Evolutionary conservation across 2,113 vertebrate genomes (phyloP).

Genomic region (Hippocampus mohnikei): DNA sequence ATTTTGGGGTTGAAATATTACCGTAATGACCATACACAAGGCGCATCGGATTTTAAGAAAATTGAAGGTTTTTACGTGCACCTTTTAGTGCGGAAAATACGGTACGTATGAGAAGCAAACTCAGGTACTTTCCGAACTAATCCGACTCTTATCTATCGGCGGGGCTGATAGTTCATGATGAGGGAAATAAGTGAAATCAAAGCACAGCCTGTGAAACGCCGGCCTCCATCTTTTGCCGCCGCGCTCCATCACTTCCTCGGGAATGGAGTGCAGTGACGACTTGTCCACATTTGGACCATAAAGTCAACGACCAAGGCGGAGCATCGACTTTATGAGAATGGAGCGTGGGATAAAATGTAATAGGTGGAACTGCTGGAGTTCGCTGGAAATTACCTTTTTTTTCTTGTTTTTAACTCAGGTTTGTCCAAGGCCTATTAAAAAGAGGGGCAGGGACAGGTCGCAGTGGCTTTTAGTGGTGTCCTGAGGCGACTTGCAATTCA

Average conservation of each 20-base stretch:
- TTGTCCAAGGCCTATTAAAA: neutral
- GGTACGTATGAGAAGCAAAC: neutral
- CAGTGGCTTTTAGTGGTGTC: neutral
- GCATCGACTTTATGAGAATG: constrained; percentile 10
- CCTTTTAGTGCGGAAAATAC: too few species aligned
- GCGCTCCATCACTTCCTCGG: constrained; percentile 3
- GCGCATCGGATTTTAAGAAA: too few species aligned
- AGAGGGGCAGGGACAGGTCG: neutral
- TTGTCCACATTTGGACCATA: neutral
- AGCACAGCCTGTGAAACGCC: neutral
- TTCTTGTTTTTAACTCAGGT: neutral
- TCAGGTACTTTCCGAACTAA: constrained; percentile 3
- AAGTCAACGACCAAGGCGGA: constrained; percentile 9
- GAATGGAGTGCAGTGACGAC: neutral
- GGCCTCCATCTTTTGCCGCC: neutral
- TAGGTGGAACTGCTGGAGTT: constrained; percentile 4
- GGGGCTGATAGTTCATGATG: neutral
- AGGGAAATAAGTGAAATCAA: constrained; percentile 6
- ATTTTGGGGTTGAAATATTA: too few species aligned
- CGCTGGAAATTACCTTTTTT: neutral
- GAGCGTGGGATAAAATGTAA: constrained; percentile 4
- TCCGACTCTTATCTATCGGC: neutral
- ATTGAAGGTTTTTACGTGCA: too few species aligned
- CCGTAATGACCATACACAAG: too few species aligned
- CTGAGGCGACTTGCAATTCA: neutral